Base-by-base conservation (phyloP, 2,113 vertebrate genomes). In the Alligator sinensis region DNA sequence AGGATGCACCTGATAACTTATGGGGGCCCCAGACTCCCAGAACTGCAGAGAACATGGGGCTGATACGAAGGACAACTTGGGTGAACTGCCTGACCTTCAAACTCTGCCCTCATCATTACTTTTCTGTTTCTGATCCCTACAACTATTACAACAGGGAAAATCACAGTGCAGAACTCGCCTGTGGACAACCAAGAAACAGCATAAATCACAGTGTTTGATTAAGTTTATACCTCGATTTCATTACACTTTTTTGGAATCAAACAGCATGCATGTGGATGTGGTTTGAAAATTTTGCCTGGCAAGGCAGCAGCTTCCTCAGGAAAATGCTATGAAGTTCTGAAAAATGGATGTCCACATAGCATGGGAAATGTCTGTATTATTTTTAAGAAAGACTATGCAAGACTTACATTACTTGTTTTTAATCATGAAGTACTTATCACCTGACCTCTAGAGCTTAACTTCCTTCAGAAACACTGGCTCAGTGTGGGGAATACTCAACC, bases 1-100 rank as follows among this genome's bases (percentile, higher is more conserved):
- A 76, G 22, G 55, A 82, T 0, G 57, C 2, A 24, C 3, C 0
- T 2, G 16, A 16, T 5, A 15, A 5, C 34, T 6, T 0, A 25
- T 9, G 47, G 57, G 38, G 55, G 14, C 28, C 21, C 21, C 21
- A 38, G 30, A 22, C 34, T 72, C 19, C 68, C 30, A 72, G 38
- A 72, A 16, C 13, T 22, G 21, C 16, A 16, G 11, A 4, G 25
- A 24, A 55, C 30, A 12, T 19, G 61, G 27, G 11, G 25, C 76
- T 4, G 22, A 3, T 0, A 8, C 28, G 77, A 2, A 74, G 57
- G 1, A 0, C 24, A 72, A 72, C 38, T 22, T 38, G 68, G 21
- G 30, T 24, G 38, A 72, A 14, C 5, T 38, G 11, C 13, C 34
- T 38, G 34, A 34, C 24, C 30, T 72, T 17, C 30, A n/a, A 38